These are phyloP conservation scores for Chaetodon auriga DNA, from an alignment of 2,113 vertebrate species.

Conservation along the genomic window DNA sequence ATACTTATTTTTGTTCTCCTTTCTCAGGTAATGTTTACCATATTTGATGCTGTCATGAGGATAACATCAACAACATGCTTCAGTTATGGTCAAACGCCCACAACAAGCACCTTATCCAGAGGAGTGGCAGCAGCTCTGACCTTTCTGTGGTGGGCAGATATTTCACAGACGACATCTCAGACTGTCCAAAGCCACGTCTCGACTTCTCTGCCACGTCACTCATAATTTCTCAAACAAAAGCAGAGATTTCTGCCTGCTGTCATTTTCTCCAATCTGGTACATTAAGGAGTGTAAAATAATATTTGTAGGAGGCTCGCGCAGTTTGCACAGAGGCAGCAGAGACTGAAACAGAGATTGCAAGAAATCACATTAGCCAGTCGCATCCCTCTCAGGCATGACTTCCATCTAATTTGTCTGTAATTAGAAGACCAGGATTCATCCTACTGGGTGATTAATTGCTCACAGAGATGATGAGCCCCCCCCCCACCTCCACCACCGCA, in stretches of 20 bases:
- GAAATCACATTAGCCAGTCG: slow-evolving; percentile 25
- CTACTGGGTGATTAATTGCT: slow-evolving; percentile 73
- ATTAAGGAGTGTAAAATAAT: neutral
- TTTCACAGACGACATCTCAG: slow-evolving; percentile 10
- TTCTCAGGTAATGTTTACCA: neutral
- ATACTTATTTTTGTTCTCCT: neutral
- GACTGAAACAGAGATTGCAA: slow-evolving; percentile 5
- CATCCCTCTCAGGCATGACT: slow-evolving; percentile 56
- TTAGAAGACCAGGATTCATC: slow-evolving; percentile 72
- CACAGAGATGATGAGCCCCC: slow-evolving; percentile 39
- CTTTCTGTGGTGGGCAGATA: slow-evolving; percentile 4
- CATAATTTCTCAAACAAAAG: neutral
- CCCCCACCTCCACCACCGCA: neutral
- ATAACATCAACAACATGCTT: slow-evolving; percentile 11
- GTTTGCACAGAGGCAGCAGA: neutral
- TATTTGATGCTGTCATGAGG: neutral
- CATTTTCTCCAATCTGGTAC: neutral
- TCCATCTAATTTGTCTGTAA: slow-evolving; percentile 72
- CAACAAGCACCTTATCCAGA: neutral
- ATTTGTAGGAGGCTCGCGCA: neutral
- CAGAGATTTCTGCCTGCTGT: neutral
- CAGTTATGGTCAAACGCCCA: neutral
- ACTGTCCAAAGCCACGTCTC: neutral
- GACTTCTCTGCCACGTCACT: neutral
- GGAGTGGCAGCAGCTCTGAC: neutral